phyloP scores from a whole-genome alignment of 2,113 vertebrate species.

The Alethe diademata region DNA sequence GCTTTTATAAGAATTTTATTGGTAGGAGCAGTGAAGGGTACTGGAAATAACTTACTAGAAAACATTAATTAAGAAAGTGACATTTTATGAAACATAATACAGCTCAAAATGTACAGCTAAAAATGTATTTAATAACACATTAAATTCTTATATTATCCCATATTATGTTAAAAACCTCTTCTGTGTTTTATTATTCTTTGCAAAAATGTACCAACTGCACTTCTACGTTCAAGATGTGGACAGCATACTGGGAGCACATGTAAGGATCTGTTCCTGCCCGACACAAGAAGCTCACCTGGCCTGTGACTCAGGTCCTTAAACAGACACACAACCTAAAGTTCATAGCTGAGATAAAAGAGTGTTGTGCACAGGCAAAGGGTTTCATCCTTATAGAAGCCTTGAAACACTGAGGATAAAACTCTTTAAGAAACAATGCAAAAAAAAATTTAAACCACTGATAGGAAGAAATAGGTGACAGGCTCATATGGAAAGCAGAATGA shows the following conservation, averaged over 20 bases:
- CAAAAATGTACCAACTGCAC: not conserved
- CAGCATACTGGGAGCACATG: not conserved
- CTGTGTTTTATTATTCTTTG: not conserved
- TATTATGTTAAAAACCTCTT: not conserved
- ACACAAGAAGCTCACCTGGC: not conserved
- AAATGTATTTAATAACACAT: not conserved
- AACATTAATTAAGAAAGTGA: constrained; percentile 39
- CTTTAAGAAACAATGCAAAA: not conserved
- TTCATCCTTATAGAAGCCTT: not conserved
- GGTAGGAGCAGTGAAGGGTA: not conserved
- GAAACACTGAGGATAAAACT: not conserved
- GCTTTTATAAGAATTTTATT: constrained; percentile 11
- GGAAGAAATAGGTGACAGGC: not conserved
- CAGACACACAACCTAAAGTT: not conserved
- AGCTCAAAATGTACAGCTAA: not conserved
- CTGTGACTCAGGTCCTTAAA: not conserved
- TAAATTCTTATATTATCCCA: not conserved
- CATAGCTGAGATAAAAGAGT: not conserved
- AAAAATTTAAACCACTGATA: not conserved
- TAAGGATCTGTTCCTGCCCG: not conserved
- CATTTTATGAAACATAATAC: not conserved
- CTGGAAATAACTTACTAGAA: constrained; percentile 34
- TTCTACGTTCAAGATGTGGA: not conserved
- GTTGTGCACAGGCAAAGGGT: rapidly evolving
- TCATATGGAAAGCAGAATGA: not conserved